Evolutionary conservation across 2,797 vertebrate species (phyloP).

Genomic region (Myripristis murdjan): DNA sequence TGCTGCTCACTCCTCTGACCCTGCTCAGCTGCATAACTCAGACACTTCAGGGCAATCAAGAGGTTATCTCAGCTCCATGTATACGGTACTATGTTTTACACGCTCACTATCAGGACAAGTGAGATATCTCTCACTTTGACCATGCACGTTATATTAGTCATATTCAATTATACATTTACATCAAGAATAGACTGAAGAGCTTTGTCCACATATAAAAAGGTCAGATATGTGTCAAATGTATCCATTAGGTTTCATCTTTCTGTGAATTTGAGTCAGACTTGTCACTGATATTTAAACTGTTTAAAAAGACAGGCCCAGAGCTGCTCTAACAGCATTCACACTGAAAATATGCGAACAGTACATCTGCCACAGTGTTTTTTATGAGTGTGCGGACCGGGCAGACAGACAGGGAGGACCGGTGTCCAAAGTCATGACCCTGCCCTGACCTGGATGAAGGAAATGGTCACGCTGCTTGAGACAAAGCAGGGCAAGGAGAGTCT

Average conservation of each 20-base stretch:
- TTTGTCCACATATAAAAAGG: neutral
- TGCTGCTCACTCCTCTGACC: conserved; percentile 72
- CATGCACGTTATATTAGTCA: conserved; percentile 17
- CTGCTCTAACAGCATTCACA: neutral
- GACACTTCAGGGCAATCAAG: conserved; percentile 70
- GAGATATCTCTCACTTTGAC: conserved; percentile 33
- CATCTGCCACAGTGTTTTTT: conserved; percentile 60
- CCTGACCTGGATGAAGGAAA: conserved; percentile 89
- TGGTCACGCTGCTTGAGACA: conserved; percentile 86
- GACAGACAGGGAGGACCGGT: conserved; percentile 80
- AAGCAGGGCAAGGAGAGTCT: conserved; percentile 87
- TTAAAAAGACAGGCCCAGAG: neutral
- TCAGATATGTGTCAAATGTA: neutral
- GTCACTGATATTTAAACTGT: conserved; percentile 7
- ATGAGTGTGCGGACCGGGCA: conserved; percentile 65
- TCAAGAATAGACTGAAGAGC: neutral
- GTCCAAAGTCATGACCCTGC: conserved; percentile 89
- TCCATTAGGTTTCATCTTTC: neutral
- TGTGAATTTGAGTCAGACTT: neutral
- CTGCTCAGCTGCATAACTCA: conserved; percentile 75
- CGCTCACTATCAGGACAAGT: conserved; percentile 38
- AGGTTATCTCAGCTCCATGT: conserved; percentile 67
- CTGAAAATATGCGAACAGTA: conserved; percentile 23
- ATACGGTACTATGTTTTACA: conserved; percentile 41
- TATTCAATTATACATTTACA: conserved; percentile 1